Percentiles rank a stretch among this genome's conserved stretches.
Evolutionary conservation across 2,113 vertebrate species (phyloP).

Genomic region (Colaptes auratus): DNA sequence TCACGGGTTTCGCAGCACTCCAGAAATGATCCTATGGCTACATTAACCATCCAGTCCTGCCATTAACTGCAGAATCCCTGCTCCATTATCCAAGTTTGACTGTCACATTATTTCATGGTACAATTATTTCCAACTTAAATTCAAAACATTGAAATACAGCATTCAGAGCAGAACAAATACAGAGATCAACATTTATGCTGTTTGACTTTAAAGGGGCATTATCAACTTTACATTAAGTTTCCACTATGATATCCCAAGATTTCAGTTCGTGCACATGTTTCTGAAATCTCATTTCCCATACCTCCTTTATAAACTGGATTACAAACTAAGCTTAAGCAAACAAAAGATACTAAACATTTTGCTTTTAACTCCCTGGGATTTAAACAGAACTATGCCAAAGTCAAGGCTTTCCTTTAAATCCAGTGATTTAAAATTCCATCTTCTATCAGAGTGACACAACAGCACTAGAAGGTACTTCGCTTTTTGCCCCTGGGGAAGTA

Average conservation of each 20-base stretch:
- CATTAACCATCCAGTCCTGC: not conserved
- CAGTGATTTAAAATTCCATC: not conserved
- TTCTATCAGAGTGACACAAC: not conserved
- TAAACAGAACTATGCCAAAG: not conserved
- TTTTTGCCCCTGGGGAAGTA: not conserved
- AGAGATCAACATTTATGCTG: not conserved
- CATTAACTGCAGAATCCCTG: not conserved
- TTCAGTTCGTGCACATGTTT: rapidly evolving
- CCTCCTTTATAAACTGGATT: not conserved
- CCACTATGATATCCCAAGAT: not conserved
- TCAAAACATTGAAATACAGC: not conserved
- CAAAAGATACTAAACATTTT: not conserved
- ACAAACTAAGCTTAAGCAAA: not conserved
- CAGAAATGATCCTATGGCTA: not conserved
- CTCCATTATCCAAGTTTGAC: not conserved
- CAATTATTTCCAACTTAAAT: not conserved
- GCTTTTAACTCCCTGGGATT: not conserved
- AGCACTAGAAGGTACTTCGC: not conserved
- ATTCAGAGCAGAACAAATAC: not conserved
- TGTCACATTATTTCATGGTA: not conserved
- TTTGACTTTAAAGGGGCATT: not conserved
- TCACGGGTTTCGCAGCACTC: not conserved
- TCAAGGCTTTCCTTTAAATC: not conserved
- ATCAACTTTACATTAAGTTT: not conserved
- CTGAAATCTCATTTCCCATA: not conserved